Evolutionary conservation across 2,888 invertebrate genomes (phyloP).

Genomic region (Linyphia triangularis): DNA sequence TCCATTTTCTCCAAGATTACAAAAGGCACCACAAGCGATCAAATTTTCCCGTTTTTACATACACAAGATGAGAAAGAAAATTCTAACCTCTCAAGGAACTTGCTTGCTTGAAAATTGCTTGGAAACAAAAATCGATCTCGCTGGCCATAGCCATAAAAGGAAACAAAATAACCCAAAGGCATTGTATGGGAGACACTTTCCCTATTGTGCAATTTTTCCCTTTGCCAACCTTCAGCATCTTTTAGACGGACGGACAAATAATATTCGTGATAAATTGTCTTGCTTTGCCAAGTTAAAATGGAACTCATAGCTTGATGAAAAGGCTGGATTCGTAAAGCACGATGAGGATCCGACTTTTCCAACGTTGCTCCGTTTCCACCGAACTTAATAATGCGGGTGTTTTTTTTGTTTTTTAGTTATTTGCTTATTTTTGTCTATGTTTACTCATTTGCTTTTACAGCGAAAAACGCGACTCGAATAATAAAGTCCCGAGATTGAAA

Average conservation of each 20-base stretch:
- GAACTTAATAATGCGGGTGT: constrained; percentile 52
- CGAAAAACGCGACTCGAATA: constrained; percentile 34
- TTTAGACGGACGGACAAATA: constrained; percentile 38
- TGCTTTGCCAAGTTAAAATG: constrained; percentile 7
- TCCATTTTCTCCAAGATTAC: not conserved
- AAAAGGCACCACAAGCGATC: not conserved
- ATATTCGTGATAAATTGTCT: constrained; percentile 46
- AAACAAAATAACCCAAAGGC: constrained; percentile 41
- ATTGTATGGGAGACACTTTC: constrained; percentile 36
- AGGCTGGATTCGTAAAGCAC: constrained; percentile 7
- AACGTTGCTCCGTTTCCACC: constrained; percentile 25
- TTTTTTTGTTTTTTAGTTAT: constrained; percentile 2
- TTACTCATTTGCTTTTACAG: constrained; percentile 47
- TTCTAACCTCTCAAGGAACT: constrained; percentile 10
- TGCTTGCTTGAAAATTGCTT: not conserved
- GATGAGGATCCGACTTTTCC: constrained; percentile 32
- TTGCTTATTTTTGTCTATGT: constrained; percentile 43
- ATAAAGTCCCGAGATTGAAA: constrained; percentile 45
- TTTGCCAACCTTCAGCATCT: constrained; percentile 17
- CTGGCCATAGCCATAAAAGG: constrained; percentile 3
- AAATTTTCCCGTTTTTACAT: constrained; percentile 34
- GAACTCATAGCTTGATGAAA: constrained; percentile 35
- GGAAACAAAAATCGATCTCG: constrained; percentile 51
- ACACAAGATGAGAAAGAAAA: constrained; percentile 5
- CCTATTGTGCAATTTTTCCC: constrained; percentile 33